Evolutionary conservation across 2,113 vertebrate species (phyloP), one percentile per base, ranked within the genome.

Genomic region (Centropus unirufus): DNA sequence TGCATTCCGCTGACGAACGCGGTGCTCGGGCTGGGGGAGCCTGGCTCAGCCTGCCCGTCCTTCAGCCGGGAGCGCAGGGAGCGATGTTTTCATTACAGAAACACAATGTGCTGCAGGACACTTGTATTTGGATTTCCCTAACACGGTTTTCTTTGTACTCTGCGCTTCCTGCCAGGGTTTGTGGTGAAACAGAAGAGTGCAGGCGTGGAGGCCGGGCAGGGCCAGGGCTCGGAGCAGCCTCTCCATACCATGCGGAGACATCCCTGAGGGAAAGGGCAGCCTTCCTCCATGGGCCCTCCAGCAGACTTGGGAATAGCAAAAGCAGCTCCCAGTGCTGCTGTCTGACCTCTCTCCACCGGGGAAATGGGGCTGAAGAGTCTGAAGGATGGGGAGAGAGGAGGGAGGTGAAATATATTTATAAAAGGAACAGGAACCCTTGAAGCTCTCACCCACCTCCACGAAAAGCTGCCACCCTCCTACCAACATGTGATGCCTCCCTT

Each of bases 21-120:
- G 0, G 7, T 24, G 18, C 10, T 52, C 20, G 0, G 20, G 32
- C 26, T 9, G 40, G 3, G 1, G 4, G 44, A 61, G 58, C 46
- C 30, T 5, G 7, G 54, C 15, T 9, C 79, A 44, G 84, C 47
- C 59, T 12, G 34, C 54, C 36, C 24, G 46, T 8, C 30, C 11
- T 30, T n/a, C 40, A 23, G 66, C 14, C 1, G 10, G 40, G 61
- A 14, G 21, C 51, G 72, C 40, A 20, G 63, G 52, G 36, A 9
- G 34, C 11, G 11, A n/a, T 42, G 3, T 63, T 62, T 39, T n/a
- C 61, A 6, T 74, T 59, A 39, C 0, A 52, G 66, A 27, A 39
- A 21, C 2, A 9, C 9, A 3, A n/a, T 12, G 6, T 1, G 2
- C 78, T 58, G 54, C 64, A 34, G 44, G 4, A 8, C 11, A 8